Evolutionary conservation across 2,113 vertebrate genomes (phyloP).

Genomic region (Tretioscincus oriximinensis): DNA sequence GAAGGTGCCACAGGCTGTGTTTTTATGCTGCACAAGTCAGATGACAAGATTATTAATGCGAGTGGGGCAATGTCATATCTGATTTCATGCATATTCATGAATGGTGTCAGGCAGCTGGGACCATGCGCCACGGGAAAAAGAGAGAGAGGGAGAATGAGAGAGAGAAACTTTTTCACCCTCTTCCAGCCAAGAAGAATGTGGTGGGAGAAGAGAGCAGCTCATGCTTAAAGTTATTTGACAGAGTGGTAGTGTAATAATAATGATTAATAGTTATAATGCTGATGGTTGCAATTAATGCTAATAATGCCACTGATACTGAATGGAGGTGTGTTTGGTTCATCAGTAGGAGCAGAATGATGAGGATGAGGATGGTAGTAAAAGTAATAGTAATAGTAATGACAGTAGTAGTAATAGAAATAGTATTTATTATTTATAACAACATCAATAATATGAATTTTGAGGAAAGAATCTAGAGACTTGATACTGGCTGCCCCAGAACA

Average conservation of each 20-base stretch:
- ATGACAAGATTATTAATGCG: conserved; percentile 99
- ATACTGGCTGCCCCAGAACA: no score
- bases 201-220: conserved; percentile 56
- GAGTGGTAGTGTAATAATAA: no score
- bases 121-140: conserved; percentile 73
- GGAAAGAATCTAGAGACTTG: no score
- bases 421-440: no score
- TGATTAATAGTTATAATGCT: no score
- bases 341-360: neutral
- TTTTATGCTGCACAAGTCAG: conserved; percentile 83
- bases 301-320: no score
- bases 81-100: conserved; percentile 96
- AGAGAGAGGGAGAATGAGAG: conserved; percentile 58
- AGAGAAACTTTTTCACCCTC: conserved; percentile 69
- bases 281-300: no score
- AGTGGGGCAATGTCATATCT: conserved; percentile 85
- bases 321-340: no score
- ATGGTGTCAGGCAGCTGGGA: conserved; percentile 87
- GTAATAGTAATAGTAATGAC: no score
- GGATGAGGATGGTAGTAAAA: neutral
- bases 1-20: conserved; percentile 75
- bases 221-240: conserved; percentile 27
- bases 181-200: conserved; percentile 72
- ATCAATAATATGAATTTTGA: no score
- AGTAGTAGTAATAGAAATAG: no score